Base-by-base conservation (phyloP, 2,888 invertebrate species). In the Lamproptera curius region DNA sequence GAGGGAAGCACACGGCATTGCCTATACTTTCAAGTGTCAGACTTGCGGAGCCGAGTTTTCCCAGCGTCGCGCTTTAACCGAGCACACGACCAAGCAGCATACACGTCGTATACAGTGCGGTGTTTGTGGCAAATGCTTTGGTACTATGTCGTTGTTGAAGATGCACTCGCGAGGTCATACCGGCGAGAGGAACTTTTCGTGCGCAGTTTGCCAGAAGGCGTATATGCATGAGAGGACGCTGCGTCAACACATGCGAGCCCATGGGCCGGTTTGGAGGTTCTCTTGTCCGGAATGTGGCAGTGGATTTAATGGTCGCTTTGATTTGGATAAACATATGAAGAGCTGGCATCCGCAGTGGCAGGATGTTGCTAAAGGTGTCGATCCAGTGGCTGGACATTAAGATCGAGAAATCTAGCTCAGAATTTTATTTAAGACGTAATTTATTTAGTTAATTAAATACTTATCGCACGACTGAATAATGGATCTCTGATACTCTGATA, bases 271-370 rank as follows among this genome's bases (percentile, higher is more conserved):
- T 0, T 77, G 78, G 74, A 82, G 76, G 57, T 75, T 75, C 8
- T 64, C 64, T 0, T 85, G 86, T 28, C 58, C 77, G 0, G 79
- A 82, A 51, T 85, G 87, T 40, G 81, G 80, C 0, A 81, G 55
- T 26, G 80, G 77, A 0, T 84, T 80, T 34, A 76, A 76, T 43
- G 80, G 75, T 54, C 69, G 76, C 1, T 79, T 77, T 43, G 85
- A 85, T 51, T 83, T 67, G 43, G 79, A 75, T 40, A 78, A 77
- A 15, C 85, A 86, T 20, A 73, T 84, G 64, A 84, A 79, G 16
- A 78, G 84, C 16, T 84, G 83, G 84, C 85, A 86, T 52, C 79
- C 83, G 0, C 76, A 83, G 14, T 78, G 76, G 74, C 76, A 79
- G 46, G 4, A 28, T 8, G 10, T 9, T 9, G 9, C 28, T n/a